Base-by-base conservation (phyloP, 2,797 vertebrate genomes). In the Agapornis canus region DNA sequence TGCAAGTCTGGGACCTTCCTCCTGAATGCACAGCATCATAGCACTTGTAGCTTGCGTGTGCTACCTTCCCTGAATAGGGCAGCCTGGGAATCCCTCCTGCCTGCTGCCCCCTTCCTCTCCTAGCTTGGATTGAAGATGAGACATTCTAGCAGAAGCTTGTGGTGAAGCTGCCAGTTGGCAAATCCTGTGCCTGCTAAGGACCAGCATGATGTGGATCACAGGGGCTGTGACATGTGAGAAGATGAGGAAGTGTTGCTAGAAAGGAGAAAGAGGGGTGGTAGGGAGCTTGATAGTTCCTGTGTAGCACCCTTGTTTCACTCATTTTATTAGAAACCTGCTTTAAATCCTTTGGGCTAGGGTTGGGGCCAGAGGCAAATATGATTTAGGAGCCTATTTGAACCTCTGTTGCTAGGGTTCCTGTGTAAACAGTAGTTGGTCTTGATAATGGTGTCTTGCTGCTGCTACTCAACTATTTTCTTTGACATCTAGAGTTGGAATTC, bases 191-290 rank as follows among this genome's bases (percentile, higher is more conserved):
- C 27, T 69, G 73, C 20, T 16, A 5, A 72, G n/a, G 45, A 52
- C 6, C 39, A 51, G 13, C 64, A 31, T 57, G 31, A 39, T 8
- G 14, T 29, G 83, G 40, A 16, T 11, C 32, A n/a, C 80, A 48
- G 40, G 70, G 48, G 31, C 13, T 42, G 63, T 29, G 69, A 75
- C 43, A 43, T 91, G 75, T 81, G 78, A 89, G 86, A 66, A 79
- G 32, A 42, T 8, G 4, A 59, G 66, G 65, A 71, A 79, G 10
- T 23, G 11, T 45, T 59, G 52, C 60, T 73, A 26, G 63, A 63
- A 80, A 71, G 20, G 65, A 52, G 56, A 39, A 47, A 26, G 65
- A 77, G 43, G 4, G 25, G 18, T 32, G 72, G 29, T 47, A 32
- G 27, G 29, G 43, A 51, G 17, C 37, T 59, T 39, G 31, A 4